Evolutionary conservation across 2,888 invertebrate species (phyloP), one percentile per base, ranked within the genome.

Genomic region (Criorhina ranunculi): DNA sequence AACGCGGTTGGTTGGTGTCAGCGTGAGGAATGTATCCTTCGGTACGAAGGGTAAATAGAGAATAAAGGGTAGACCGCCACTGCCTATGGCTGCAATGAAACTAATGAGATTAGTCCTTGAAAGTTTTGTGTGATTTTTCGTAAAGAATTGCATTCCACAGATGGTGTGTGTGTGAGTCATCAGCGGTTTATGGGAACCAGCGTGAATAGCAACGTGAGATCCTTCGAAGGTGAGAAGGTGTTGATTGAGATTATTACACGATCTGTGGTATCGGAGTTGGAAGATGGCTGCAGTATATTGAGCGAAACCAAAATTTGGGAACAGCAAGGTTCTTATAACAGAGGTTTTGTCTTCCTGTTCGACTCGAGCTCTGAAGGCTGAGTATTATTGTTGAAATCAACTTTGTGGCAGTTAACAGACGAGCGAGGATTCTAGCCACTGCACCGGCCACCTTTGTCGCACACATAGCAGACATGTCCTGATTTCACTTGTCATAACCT

Each of bases 51-150:
- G 64, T 64, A 62, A 55, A 55, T 64, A 46, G 53, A 40, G 40
- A 55, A 35, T 64, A 33, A 55, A 75, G 46, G 64, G 37, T 0
- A 62, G 24, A 51, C 73, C 73, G 73, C 42, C 73, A 15, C 7
- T 53, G n/a, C n/a, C n/a, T n/a, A n/a, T n/a, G n/a, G n/a, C n/a
- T n/a, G 51, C 15, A 19, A 11, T 59, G 57, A 12, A 51, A 37
- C 57, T 70, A 70, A 70, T 59, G 15, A 5, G 29, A 60, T 60
- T 72, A 73, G 73, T 75, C 73, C 73, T 64, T 75, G 55, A 46
- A 40, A 62, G 17, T 33, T 59, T 8, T 29, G 11, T 67, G 42
- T 44, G 53, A 19, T 53, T 42, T 40, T 24, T 37, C 9, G 11
- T 51, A 3, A 31, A 24, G 37, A 37, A 51, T 66, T 40, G 12